phyloP scores from a whole-genome alignment of 2,113 vertebrate species.

The Lasiurus borealis region DNA sequence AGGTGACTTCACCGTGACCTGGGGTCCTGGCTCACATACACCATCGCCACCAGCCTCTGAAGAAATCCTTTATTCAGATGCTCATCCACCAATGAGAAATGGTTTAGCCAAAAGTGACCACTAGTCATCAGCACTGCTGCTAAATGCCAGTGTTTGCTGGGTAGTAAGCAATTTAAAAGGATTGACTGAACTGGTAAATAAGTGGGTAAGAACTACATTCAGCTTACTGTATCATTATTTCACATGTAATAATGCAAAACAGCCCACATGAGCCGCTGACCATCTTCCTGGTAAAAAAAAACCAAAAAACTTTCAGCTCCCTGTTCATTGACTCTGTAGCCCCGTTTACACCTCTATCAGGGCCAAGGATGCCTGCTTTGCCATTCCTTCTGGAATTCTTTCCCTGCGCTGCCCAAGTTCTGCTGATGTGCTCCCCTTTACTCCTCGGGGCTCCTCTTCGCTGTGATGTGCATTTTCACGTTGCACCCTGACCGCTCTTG shows the following conservation, averaged over 20 bases:
- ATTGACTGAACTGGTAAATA: constrained; percentile 10
- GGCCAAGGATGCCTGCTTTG: neutral
- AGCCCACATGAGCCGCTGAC: neutral
- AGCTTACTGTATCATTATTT: neutral
- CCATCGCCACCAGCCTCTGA: neutral
- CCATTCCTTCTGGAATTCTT: neutral
- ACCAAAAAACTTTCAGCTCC: neutral
- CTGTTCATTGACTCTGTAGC: neutral
- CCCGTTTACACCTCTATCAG: neutral
- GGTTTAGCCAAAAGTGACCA: neutral
- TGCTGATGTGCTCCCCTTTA: neutral
- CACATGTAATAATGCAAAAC: neutral
- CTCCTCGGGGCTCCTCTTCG: neutral
- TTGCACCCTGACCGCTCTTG: neutral
- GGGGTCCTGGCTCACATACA: neutral
- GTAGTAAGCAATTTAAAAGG: neutral
- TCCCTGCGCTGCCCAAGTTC: neutral
- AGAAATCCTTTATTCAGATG: neutral
- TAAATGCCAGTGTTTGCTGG: neutral
- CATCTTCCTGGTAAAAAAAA: neutral
- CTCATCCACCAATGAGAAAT: neutral
- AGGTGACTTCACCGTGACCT: neutral
- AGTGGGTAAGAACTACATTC: neutral
- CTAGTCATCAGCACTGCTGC: neutral
- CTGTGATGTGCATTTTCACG: neutral